These are phyloP conservation scores for Monopis laevigella DNA, from an alignment of 2,888 invertebrate genomes.

Conservation along the genomic window DNA sequence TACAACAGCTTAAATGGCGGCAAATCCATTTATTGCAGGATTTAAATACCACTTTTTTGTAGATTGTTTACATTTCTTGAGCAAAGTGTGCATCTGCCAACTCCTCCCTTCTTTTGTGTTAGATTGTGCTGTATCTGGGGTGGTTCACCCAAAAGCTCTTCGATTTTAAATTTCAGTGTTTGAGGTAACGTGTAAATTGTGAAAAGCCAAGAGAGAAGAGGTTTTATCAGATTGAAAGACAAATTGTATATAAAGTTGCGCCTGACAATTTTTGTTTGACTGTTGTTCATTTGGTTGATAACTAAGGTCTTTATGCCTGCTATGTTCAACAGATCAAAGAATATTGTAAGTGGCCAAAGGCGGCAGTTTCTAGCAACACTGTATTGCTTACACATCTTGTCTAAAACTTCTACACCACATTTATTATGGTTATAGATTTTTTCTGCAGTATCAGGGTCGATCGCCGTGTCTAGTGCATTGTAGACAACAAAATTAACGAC, in stretches of 20 bases:
- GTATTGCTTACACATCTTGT: no score
- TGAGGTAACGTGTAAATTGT: no score
- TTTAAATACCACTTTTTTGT: conserved; percentile 16
- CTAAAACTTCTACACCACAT: conserved; percentile 12
- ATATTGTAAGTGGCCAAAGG: no score
- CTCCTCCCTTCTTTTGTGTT: conserved; percentile 15
- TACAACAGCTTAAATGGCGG: conserved; percentile 15
- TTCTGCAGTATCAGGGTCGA: conserved; percentile 15
- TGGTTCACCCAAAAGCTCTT: no score
- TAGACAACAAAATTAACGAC: conserved; percentile 15
- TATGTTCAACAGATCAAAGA: no score
- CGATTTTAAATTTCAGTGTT: no score
- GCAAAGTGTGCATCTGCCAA: conserved; percentile 14
- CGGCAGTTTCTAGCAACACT: no score
- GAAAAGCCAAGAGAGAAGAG: no score
- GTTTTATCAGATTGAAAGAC: conserved; percentile 5
- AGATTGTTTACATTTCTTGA: conserved; percentile 13
- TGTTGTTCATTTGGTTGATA: no score
- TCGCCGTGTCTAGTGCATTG: conserved; percentile 18
- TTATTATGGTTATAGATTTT: conserved; percentile 8
- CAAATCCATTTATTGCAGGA: conserved; percentile 17
- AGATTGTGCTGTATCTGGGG: no score
- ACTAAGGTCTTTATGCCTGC: no score
- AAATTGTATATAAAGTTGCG: conserved; percentile 6
- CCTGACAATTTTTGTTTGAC: not conserved